Conservation (phyloP, 2,113 vertebrate genomes). For the Asarcornis scutulata region DNA sequence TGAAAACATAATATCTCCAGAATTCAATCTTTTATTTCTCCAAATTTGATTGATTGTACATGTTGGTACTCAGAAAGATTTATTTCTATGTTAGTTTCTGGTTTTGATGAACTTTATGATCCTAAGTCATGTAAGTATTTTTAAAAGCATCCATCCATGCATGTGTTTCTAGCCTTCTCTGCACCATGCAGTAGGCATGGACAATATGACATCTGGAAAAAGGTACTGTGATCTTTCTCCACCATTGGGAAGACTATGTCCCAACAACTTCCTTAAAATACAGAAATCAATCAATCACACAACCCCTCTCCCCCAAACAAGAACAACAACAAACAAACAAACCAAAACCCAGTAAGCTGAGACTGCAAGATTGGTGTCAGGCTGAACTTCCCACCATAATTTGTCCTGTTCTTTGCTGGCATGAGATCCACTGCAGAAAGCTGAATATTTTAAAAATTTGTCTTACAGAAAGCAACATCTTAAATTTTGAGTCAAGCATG, state of each 20-base stretch:
- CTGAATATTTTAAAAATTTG: not conserved
- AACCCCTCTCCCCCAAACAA: too few species aligned
- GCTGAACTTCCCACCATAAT: not conserved
- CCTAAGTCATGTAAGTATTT: not conserved
- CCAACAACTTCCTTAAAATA: too few species aligned
- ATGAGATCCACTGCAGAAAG: not conserved
- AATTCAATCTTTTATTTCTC: not conserved
- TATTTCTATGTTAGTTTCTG: not conserved
- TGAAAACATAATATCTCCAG: not conserved
- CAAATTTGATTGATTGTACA: not conserved
- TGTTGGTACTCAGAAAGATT: too few species aligned
- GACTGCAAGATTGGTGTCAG: not conserved
- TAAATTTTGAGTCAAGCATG: not conserved
- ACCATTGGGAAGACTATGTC: not conserved
- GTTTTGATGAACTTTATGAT: not conserved
- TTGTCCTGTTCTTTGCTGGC: not conserved
- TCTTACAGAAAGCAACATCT: not conserved
- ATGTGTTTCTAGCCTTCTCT: not conserved
- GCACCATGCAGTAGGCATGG: not conserved
- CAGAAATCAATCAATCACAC: fast-evolving
- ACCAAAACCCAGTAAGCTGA: fast-evolving
- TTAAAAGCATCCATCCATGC: not conserved
- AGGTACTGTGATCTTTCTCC: not conserved
- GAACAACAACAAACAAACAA: too few species aligned
- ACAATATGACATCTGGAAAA: not conserved